Evolutionary conservation across 2,888 invertebrate species (phyloP).

Genomic region (Phlogophora meticulosa): DNA sequence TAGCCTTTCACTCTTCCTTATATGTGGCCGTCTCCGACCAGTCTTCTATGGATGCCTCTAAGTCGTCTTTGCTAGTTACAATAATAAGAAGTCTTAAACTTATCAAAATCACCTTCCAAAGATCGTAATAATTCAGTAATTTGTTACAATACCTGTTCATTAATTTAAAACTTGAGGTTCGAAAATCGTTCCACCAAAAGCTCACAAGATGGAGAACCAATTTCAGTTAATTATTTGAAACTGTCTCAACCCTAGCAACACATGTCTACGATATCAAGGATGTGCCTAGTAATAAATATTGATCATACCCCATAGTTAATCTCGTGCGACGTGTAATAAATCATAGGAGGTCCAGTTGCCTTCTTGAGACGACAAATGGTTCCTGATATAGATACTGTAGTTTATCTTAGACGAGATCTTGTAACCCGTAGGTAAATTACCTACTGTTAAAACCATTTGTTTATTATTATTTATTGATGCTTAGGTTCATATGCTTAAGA

Average conservation of each 20-base stretch:
- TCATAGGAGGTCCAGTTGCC: conserved; percentile 43
- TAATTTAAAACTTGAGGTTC: too few species aligned
- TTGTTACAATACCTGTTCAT: too few species aligned
- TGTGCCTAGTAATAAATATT: conserved; percentile 53
- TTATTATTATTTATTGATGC: too few species aligned
- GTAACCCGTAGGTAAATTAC: not conserved
- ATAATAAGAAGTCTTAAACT: too few species aligned
- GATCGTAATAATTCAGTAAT: too few species aligned
- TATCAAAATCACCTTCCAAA: too few species aligned
- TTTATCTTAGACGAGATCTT: conserved; percentile 2
- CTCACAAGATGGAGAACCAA: not conserved
- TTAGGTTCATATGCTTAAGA: too few species aligned
- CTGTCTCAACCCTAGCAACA: conserved; percentile 8
- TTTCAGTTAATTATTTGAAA: not conserved
- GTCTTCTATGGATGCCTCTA: too few species aligned
- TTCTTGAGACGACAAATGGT: conserved; percentile 56
- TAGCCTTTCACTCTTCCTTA: too few species aligned
- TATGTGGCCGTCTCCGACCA: too few species aligned
- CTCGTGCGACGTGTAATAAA: conserved; percentile 56
- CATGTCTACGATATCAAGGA: conserved; percentile 48
- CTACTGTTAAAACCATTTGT: too few species aligned
- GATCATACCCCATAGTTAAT: conserved; percentile 53
- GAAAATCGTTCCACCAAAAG: not conserved
- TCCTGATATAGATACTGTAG: conserved; percentile 36
- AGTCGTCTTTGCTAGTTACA: too few species aligned